Evolutionary conservation across 2,797 vertebrate species (phyloP), one percentile per base, ranked within the genome.

Genomic region (Fratercula arctica): DNA sequence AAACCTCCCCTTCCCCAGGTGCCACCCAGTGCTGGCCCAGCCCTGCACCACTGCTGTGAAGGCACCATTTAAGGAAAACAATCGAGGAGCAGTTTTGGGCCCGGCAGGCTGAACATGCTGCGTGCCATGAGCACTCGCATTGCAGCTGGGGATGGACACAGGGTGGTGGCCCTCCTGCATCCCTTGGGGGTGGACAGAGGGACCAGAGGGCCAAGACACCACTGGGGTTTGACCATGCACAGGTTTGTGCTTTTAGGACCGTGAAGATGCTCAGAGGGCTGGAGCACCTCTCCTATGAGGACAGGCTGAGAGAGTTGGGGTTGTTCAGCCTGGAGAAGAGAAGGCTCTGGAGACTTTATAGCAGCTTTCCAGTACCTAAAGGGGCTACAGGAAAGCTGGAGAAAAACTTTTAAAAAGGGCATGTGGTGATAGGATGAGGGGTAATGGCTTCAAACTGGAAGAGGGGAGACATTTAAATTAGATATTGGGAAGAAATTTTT

Each of bases 101-200:
- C 3, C 1, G 5, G 16, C 29, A 53, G 66, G 33, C 7, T 48
- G 53, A 25, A 16, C 12, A 3, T 5, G n/a, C 19, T 20, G 17
- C 20, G 1, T 3, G 17, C 33, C 3, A 0, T 5, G 11, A 68
- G 45, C 13, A 1, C 13, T 59, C 4, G 1, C 33, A 2, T 11
- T 18, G 26, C 24, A 14, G 60, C 24, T 35, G 68, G 61, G 54
- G 48, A 7, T 2, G 9, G n/a, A 10, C 21, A 16, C 4, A 2
- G 0, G 5, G 48, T 14, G 68, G 41, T 33, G 39, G 14, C 9
- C 39, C 24, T 43, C 29, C 43, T 16, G 46, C 59, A 35, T 29
- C 77, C 21, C 25, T 9, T 5, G 51, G 83, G 35, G 28, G 21
- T 31, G 59, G 50, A 7, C 29, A 41, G 75, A 61, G 50, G 57